Percentiles rank a stretch among this genome's conserved stretches.
phyloP scores from a whole-genome alignment of 1,140 invertebrate species.

The Macrosteles quadrilineatus region DNA sequence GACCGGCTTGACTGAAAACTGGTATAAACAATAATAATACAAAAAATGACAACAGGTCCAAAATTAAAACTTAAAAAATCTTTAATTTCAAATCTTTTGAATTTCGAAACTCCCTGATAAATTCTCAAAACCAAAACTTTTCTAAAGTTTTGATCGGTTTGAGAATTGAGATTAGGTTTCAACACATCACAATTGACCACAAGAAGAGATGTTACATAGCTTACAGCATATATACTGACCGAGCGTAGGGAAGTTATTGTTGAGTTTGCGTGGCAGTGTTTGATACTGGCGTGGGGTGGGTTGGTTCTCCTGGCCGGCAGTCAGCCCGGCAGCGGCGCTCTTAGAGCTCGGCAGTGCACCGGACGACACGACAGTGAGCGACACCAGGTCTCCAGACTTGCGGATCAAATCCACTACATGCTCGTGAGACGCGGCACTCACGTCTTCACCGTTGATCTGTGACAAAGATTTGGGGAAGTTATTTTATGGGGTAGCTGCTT shows the following conservation, averaged over 20 bases:
- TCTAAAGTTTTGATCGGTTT: no score
- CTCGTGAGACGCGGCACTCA: conserved; percentile 92
- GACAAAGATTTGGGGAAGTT: conserved; percentile 39
- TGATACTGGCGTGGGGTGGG: conserved; percentile 63
- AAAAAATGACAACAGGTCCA: no score
- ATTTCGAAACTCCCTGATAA: no score
- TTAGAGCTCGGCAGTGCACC: conserved; percentile 47
- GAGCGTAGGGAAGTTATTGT: conserved; percentile 44
- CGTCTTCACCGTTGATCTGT: conserved; percentile 96
- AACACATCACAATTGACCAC: no score
- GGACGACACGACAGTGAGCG: conserved; percentile 87
- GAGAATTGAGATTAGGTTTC: no score
- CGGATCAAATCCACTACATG: conserved; percentile 95
- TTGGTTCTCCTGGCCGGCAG: conserved; percentile 49
- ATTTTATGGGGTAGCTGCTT: neutral
- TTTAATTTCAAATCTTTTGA: no score
- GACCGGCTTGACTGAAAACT: no score
- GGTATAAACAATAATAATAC: no score
- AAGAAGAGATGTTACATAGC: no score
- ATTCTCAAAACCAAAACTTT: no score
- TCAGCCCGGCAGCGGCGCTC: conserved; percentile 51
- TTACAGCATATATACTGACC: no score
- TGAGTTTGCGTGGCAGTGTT: conserved; percentile 69
- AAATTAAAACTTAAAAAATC: no score
- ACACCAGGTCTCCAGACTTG: conserved; percentile 88